A percentile compares a stretch with the other conserved stretches of the same genome.
Conservation (phyloP, 2,888 invertebrate species). For the Platycheirus albimanus region DNA sequence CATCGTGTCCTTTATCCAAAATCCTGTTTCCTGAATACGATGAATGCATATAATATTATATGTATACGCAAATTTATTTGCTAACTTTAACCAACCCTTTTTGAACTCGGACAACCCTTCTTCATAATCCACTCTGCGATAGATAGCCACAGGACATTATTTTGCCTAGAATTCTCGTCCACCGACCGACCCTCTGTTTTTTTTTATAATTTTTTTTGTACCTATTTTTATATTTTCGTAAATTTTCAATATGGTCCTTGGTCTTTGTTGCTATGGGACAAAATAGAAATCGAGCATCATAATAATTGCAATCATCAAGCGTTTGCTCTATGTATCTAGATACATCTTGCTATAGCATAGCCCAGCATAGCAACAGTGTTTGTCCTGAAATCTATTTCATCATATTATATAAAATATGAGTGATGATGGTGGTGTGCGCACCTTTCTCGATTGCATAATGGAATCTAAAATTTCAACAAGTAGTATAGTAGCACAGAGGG, state of each 20-base stretch:
- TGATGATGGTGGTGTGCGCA: constrained; percentile 32
- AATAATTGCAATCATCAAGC: constrained; percentile 63
- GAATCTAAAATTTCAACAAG: constrained; percentile 69
- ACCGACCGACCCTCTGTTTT: constrained; percentile 32
- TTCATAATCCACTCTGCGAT: constrained; percentile 25
- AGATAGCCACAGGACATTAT: constrained; percentile 54
- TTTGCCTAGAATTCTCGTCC: constrained; percentile 40
- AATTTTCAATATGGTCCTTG: constrained; percentile 30
- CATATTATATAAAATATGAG: background rate
- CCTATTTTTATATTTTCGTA: background rate
- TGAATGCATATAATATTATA: constrained; percentile 51
- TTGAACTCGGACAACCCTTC: constrained; percentile 45
- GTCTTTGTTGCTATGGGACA: constrained; percentile 63
- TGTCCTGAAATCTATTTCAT: constrained; percentile 33
- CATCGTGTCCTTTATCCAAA: constrained; percentile 25
- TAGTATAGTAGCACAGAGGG: constrained; percentile 12
- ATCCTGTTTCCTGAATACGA: constrained; percentile 59
- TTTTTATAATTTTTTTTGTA: background rate
- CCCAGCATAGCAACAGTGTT: constrained; percentile 72
- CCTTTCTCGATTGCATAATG: constrained; percentile 69
- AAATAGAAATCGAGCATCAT: constrained; percentile 66
- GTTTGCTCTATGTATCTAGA: constrained; percentile 21
- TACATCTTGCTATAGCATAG: background rate
- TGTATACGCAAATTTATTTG: constrained; percentile 39
- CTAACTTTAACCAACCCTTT: constrained; percentile 8